Evolutionary conservation across 2,888 invertebrate genomes (phyloP), one percentile per base, ranked within the genome.

Genomic region (Automeris io): DNA sequence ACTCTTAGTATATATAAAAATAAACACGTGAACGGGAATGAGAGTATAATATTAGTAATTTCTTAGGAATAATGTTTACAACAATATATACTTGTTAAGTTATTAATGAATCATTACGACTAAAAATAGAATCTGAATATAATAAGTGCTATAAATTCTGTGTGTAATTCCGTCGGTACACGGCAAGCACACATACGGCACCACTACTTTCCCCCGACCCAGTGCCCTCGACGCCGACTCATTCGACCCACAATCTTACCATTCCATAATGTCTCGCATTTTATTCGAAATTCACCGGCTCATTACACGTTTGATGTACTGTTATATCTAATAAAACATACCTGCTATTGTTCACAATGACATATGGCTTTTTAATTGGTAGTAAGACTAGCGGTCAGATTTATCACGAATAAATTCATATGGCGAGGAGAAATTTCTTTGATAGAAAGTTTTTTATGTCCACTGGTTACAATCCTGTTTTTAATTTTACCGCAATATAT

Each of bases 151-250:
- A 29, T 34, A 16, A 34, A 39, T 39, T 39, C 29, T 23, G 36
- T 33, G 39, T 71, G 70, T 75, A 70, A 76, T 73, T 70, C 61
- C 60, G 69, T 65, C 60, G 67, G 73, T 61, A 73, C 75, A 70
- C 78, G 71, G 67, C 73, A 62, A 46, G 52, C 65, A 56, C 48
- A 61, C 60, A 62, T 65, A 64, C 66, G 65, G 69, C 73, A 66
- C 71, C 70, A 74, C 71, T 80, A 80, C 85, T 85, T 86, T 83
- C 85, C 79, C 81, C 74, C 81, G 85, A 83, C 85, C 86, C 73
- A 85, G 79, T 85, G 82, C 76, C 83, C 85, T 81, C 78, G 68
- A 62, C 66, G 59, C 54, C 53, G 57, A 47, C 63, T 51, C 54
- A 54, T 54, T 48, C 74, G 79, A 79, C 82, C 79, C 74, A 78